Conservation (phyloP, 2,888 invertebrate species). For the Desoria tigrina region DNA sequence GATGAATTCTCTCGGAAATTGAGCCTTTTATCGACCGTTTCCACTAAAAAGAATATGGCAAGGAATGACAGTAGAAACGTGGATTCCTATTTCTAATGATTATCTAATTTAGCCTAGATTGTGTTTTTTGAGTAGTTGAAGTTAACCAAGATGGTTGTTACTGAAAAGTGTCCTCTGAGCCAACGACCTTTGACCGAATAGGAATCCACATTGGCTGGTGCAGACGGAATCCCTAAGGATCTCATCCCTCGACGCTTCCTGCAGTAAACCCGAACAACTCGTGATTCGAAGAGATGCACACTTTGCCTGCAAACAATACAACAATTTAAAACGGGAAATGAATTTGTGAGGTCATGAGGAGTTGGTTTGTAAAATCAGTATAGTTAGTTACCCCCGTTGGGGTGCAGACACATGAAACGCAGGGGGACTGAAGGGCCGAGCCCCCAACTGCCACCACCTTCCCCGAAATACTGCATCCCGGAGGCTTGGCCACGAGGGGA, state of each 20-base stretch:
- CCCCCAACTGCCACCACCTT: constrained; percentile 76
- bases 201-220: constrained; percentile 82
- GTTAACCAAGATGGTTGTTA: too few relatives aligned
- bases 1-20: too few relatives aligned
- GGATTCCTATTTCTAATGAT: too few relatives aligned
- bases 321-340: not conserved
- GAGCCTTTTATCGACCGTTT: too few relatives aligned
- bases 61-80: too few relatives aligned
- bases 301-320: constrained; percentile 67
- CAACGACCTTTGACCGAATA: constrained; percentile 57
- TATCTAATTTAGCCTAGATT: too few relatives aligned
- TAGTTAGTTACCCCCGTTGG: constrained; percentile 74
- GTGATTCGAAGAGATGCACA: constrained; percentile 85
- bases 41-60: too few relatives aligned
- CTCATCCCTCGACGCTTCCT: constrained; percentile 80
- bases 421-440: constrained; percentile 84
- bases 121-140: too few relatives aligned
- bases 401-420: constrained; percentile 85
- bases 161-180: too few relatives aligned
- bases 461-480: constrained; percentile 72
- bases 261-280: constrained; percentile 78
- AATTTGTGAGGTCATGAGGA: constrained; percentile 23
- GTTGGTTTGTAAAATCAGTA: too few relatives aligned
- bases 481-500: too few relatives aligned
- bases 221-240: constrained; percentile 84